Evolutionary conservation across 1,140 invertebrate species (phyloP).

Genomic region (Cataglyphis hispanica): DNA sequence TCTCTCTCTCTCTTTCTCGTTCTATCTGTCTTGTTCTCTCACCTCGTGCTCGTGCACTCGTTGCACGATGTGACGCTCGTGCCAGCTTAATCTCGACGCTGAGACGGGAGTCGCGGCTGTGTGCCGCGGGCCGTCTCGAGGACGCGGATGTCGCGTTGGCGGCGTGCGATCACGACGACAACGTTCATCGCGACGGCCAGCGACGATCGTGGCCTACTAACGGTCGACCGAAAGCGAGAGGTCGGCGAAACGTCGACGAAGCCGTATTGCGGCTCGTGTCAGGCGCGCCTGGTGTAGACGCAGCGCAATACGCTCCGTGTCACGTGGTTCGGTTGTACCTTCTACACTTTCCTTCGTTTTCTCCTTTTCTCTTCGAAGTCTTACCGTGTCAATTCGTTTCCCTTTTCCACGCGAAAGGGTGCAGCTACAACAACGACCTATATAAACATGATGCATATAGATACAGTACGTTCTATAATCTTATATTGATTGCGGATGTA

Average conservation of each 20-base stretch:
- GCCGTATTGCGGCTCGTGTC: conserved; percentile 61
- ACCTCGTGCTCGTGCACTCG: conserved; percentile 59
- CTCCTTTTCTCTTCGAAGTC: not conserved
- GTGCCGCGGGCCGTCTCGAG: not conserved
- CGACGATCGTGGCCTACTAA: conserved; percentile 55
- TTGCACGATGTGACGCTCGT: conserved; percentile 26
- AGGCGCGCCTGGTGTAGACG: not conserved
- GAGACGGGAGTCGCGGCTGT: not conserved
- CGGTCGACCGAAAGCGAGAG: not conserved
- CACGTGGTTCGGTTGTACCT: not conserved
- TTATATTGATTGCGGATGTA: not conserved
- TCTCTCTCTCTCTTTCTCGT: not conserved
- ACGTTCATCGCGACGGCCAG: conserved; percentile 45
- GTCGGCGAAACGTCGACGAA: conserved; percentile 19
- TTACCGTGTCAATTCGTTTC: not conserved
- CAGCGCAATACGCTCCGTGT: not conserved
- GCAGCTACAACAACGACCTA: not conserved
- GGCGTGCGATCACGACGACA: conserved; percentile 21
- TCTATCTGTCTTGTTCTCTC: not conserved
- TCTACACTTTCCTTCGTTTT: not conserved
- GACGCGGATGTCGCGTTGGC: not conserved
- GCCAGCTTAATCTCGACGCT: conserved; percentile 23
- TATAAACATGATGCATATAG: too few relatives aligned
- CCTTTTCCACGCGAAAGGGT: not conserved
- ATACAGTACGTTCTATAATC: not conserved